These are phyloP conservation scores for Hiodon tergisus DNA, from an alignment of 2,113 vertebrate genomes.

Conservation along the genomic window DNA sequence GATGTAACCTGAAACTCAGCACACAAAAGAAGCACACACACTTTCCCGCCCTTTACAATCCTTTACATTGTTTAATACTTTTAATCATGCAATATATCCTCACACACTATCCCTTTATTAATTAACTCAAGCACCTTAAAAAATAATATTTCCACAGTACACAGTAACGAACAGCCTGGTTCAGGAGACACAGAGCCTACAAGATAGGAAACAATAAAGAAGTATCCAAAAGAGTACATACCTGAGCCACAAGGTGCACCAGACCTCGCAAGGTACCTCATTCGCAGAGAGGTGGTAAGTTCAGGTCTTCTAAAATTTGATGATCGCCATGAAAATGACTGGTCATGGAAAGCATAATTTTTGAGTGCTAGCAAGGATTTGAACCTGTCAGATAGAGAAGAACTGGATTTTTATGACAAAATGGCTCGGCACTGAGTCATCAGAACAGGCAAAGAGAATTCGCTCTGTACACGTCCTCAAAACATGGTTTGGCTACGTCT, in stretches of 20 bases:
- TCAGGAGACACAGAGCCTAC: background rate
- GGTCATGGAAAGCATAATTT: background rate
- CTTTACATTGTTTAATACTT: too few species aligned
- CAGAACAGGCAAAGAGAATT: background rate
- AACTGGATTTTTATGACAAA: background rate
- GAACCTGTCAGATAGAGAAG: background rate
- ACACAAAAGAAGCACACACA: too few species aligned
- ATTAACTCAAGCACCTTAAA: too few species aligned
- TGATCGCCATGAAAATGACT: background rate
- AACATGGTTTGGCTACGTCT: background rate
- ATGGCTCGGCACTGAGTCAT: background rate
- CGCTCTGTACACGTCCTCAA: background rate
- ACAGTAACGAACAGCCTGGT: background rate
- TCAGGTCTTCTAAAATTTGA: constrained; percentile 1
- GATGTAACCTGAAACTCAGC: too few species aligned
- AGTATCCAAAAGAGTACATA: background rate
- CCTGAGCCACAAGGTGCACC: background rate
- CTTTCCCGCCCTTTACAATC: too few species aligned
- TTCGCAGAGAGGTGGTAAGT: background rate
- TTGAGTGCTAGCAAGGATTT: background rate
- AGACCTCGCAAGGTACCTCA: constrained; percentile 6
- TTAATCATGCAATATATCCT: too few species aligned
- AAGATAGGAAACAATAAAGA: background rate
- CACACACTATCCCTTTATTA: too few species aligned
- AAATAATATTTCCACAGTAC: too few species aligned